Conservation (phyloP, 1,140 invertebrate genomes). For the Solen grandis region DNA sequence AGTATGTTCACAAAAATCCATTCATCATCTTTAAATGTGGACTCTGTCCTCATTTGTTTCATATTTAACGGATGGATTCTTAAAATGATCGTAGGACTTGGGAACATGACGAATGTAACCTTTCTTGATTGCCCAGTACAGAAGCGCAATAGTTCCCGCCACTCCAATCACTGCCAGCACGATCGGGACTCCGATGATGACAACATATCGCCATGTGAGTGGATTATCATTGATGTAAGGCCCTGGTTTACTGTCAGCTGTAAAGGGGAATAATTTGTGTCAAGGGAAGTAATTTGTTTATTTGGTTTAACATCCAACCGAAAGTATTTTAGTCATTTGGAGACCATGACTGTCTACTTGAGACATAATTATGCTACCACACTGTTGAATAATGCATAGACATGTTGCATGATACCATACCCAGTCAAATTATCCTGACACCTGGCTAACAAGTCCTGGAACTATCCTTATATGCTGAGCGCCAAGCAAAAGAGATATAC, state of each 20-base stretch:
- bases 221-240: conserved; percentile 12
- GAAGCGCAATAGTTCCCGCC: neutral
- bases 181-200: conserved; percentile 47
- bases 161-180: conserved; percentile 34
- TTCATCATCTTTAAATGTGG: conserved; percentile 43
- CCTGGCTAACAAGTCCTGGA: neutral
- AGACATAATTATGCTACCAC: neutral
- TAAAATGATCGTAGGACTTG: conserved; percentile 42
- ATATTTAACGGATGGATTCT: conserved; percentile 36
- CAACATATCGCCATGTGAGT: conserved; percentile 11
- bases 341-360: neutral
- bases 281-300: too few relatives aligned
- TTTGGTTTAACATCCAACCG: neutral
- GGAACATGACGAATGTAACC: conserved; percentile 45
- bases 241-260: conserved; percentile 17
- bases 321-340: neutral
- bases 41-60: conserved; percentile 2
- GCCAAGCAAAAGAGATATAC: neutral
- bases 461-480: neutral
- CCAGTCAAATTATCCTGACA: neutral
- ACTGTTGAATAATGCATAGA: neutral
- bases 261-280: neutral
- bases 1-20: too few relatives aligned
- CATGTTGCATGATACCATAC: neutral
- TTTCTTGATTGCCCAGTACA: conserved; percentile 45